phyloP scores from a whole-genome alignment of 1,140 invertebrate species.

The Ruditapes philippinarum region DNA sequence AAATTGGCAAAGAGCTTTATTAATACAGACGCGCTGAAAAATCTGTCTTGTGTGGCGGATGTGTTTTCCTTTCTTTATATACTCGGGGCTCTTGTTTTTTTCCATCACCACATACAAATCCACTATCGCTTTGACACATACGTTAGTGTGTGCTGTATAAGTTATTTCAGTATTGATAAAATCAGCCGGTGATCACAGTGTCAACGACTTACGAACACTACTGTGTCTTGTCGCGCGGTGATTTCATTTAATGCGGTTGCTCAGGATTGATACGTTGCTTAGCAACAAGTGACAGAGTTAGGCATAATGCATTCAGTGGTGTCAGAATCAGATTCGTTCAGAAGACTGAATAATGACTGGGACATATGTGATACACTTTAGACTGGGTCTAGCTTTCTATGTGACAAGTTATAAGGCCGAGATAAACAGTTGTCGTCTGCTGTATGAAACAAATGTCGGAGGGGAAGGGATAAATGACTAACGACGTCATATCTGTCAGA shows the following conservation, averaged over 20 bases:
- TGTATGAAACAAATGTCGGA: background rate
- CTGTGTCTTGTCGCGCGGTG: background rate
- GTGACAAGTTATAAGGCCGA: conserved; percentile 12
- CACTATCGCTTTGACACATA: too few species aligned
- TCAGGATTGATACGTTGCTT: conserved; percentile 36
- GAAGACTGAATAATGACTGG: conserved; percentile 12
- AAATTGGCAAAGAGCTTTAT: too few species aligned
- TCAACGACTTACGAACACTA: background rate
- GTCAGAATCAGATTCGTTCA: background rate
- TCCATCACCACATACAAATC: too few species aligned
- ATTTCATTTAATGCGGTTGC: conserved; percentile 9
- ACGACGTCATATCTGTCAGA: background rate
- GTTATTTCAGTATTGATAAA: conserved; percentile 4
- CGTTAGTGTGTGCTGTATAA: too few species aligned
- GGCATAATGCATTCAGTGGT: conserved; percentile 25
- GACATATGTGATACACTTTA: conserved; percentile 16
- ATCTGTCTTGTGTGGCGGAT: too few species aligned
- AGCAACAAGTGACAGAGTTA: conserved; percentile 42
- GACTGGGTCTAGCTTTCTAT: background rate
- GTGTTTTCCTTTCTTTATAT: too few species aligned
- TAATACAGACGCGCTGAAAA: too few species aligned
- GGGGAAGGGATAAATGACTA: background rate
- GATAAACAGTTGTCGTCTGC: background rate
- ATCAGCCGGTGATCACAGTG: background rate
- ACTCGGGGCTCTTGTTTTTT: too few species aligned